Evolutionary conservation across 1,140 invertebrate genomes (phyloP).

Genomic region (Anagrus nilaparvatae): DNA sequence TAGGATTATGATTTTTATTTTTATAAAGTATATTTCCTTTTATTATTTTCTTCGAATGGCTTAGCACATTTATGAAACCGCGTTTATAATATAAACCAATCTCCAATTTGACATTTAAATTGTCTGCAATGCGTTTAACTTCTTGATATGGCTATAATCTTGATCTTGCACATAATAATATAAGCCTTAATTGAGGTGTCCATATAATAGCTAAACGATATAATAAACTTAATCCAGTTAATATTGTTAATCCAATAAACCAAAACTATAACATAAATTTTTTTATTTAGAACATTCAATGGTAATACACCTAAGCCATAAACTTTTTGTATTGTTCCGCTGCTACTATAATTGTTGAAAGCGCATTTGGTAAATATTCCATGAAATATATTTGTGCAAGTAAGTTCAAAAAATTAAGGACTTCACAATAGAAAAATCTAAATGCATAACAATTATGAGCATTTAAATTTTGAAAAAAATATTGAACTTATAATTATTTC

Average conservation of each 20-base stretch:
- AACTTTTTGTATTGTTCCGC: conserved; percentile 46
- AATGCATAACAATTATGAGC: conserved; percentile 54
- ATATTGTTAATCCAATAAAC: conserved; percentile 56
- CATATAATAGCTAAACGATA: conserved; percentile 27
- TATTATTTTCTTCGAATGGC: conserved; percentile 13
- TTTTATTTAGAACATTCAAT: conserved; percentile 70
- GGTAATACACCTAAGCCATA: conserved; percentile 66
- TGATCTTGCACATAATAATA: conserved; percentile 20
- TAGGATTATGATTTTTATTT: background rate
- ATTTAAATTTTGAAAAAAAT: too few relatives aligned
- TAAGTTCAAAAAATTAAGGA: conserved; percentile 55
- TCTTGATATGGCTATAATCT: conserved; percentile 29
- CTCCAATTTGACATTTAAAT: conserved; percentile 48
- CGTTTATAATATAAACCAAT: conserved; percentile 64
- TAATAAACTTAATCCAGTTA: conserved; percentile 53
- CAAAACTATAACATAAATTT: conserved; percentile 76
- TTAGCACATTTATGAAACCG: too few relatives aligned
- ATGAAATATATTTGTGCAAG: conserved; percentile 52
- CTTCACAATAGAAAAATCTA: conserved; percentile 56
- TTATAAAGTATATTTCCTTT: conserved; percentile 17
- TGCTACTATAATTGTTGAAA: conserved; percentile 44
- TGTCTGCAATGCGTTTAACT: conserved; percentile 43
- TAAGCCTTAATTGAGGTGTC: background rate
- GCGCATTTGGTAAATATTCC: conserved; percentile 47
- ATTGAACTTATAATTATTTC: too few relatives aligned